Evolutionary conservation across 2,797 vertebrate genomes (phyloP).

Genomic region (Danio albolineatus): DNA sequence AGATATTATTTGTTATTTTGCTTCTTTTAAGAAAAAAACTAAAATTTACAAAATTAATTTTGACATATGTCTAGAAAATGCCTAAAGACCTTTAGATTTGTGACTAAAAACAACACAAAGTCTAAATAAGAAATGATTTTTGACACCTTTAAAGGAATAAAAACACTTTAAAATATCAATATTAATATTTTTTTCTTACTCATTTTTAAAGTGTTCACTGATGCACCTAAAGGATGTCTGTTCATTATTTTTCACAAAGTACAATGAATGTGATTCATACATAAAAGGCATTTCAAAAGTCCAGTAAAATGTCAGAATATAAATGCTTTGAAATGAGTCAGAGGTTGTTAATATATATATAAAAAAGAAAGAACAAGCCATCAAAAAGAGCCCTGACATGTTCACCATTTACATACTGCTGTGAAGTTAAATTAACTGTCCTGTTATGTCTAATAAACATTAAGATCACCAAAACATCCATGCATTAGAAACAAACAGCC

Average conservation of each 20-base stretch:
- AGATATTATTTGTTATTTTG: too few relatives aligned
- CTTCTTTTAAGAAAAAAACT: too few relatives aligned
- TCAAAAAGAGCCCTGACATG: background rate
- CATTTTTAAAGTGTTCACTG: background rate
- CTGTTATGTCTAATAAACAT: constrained; percentile 14
- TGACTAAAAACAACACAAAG: too few relatives aligned
- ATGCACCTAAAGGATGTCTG: background rate
- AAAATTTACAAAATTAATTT: too few relatives aligned
- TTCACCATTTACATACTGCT: background rate
- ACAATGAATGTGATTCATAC: constrained; percentile 14
- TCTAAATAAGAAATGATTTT: too few relatives aligned
- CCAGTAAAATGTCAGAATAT: constrained; percentile 13
- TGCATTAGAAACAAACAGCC: constrained; percentile 7
- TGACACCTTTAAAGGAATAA: too few relatives aligned
- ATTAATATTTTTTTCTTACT: background rate
- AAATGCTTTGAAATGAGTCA: constrained; percentile 10
- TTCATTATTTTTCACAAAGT: background rate
- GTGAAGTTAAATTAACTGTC: constrained; percentile 2
- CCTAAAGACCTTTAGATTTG: too few relatives aligned
- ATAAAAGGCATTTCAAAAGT: background rate
- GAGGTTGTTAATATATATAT: background rate
- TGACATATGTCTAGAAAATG: too few relatives aligned
- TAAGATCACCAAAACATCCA: constrained; percentile 21
- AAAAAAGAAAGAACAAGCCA: background rate
- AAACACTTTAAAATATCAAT: background rate